phyloP scores from a whole-genome alignment of 2,888 invertebrate species.

The Dasysyrphus tricinctus region DNA sequence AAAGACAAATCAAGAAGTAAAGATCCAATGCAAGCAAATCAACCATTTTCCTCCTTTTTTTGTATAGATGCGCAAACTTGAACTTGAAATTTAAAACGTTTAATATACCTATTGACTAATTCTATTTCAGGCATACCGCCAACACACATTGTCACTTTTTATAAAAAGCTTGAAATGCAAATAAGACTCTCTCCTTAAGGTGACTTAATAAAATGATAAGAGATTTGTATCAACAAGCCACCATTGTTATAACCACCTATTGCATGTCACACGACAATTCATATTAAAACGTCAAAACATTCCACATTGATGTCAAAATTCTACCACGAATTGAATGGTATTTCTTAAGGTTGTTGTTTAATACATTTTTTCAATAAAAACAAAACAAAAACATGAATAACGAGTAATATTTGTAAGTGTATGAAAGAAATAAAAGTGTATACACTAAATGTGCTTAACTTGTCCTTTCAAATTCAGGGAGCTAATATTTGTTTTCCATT shows the following conservation, averaged over 20 bases:
- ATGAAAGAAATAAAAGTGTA: background rate
- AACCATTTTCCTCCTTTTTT: background rate
- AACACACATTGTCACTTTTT: background rate
- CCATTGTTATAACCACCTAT: background rate
- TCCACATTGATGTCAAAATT: conserved; percentile 22
- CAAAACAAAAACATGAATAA: conserved; percentile 33
- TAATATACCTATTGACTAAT: background rate
- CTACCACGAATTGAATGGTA: conserved; percentile 22
- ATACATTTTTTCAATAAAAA: background rate
- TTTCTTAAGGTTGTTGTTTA: conserved; percentile 19
- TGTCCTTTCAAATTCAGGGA: conserved; percentile 44
- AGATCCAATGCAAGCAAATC: background rate
- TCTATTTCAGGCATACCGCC: background rate
- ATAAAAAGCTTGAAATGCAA: background rate
- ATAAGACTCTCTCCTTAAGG: background rate
- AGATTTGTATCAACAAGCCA: conserved; percentile 15
- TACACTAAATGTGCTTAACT: conserved; percentile 8
- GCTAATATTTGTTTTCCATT: conserved; percentile 39
- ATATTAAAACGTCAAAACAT: conserved; percentile 10
- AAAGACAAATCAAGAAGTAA: background rate
- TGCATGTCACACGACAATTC: conserved; percentile 23
- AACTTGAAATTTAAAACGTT: background rate
- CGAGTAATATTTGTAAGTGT: background rate
- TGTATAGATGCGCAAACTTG: background rate
- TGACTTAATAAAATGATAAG: conserved; percentile 5